Evolutionary conservation across 1,140 invertebrate genomes (phyloP).

Genomic region (Sycobia sp.): DNA sequence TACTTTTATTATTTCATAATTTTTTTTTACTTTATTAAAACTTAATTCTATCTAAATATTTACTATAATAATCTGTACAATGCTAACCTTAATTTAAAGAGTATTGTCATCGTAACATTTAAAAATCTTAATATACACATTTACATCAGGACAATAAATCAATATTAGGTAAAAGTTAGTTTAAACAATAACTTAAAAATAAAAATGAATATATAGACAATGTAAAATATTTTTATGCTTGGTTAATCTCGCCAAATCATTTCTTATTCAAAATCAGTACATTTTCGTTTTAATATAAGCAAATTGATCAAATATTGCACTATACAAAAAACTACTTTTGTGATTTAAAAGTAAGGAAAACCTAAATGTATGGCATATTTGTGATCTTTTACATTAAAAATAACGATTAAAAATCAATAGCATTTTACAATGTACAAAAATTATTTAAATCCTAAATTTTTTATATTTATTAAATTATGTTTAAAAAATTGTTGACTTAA

Average conservation of each 20-base stretch:
- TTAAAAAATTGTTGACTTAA: no score
- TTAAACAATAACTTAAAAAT: background rate
- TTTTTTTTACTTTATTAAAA: background rate
- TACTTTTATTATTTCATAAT: background rate
- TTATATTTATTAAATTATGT: no score
- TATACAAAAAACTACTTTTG: conserved; percentile 4
- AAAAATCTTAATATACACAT: conserved; percentile 19
- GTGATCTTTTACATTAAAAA: conserved; percentile 7
- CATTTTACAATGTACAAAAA: no score
- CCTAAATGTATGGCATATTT: conserved; percentile 9
- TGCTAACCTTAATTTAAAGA: conserved; percentile 18
- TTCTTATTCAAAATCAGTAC: conserved; percentile 20
- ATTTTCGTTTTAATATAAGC: conserved; percentile 3
- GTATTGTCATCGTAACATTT: conserved; percentile 12
- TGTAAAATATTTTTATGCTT: conserved; percentile 8
- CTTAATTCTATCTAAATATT: conserved; percentile 10
- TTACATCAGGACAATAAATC: conserved; percentile 14
- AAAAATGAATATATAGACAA: background rate
- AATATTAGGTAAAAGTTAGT: conserved; percentile 4
- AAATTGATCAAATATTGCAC: conserved; percentile 21
- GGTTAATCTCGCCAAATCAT: background rate
- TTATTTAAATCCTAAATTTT: no score
- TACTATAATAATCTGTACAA: conserved; percentile 22
- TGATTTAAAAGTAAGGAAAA: no score
- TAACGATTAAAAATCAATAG: background rate